Conservation (phyloP, 2,113 vertebrate species). For the Cheilinus undulatus region DNA sequence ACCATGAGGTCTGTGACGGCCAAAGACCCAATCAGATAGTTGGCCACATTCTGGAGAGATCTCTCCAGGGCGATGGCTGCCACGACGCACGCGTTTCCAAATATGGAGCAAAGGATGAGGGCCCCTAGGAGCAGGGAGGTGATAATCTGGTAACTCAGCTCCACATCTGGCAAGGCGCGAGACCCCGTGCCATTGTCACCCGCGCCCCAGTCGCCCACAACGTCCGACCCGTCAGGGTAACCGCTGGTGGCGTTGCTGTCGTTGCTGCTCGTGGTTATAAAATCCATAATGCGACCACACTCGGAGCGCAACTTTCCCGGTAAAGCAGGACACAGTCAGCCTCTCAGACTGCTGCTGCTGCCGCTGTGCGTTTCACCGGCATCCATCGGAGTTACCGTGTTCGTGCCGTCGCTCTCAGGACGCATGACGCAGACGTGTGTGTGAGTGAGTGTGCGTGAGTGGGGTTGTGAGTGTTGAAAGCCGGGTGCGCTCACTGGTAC, state of each 20-base stretch:
- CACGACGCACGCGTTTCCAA: slow-evolving; percentile 96
- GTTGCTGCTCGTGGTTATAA: slow-evolving; percentile 79
- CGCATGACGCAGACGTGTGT: slow-evolving; percentile 80
- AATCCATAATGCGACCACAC: slow-evolving; percentile 74
- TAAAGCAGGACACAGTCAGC: slow-evolving; percentile 66
- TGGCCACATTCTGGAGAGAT: slow-evolving; percentile 97
- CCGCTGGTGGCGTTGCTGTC: slow-evolving; percentile 85
- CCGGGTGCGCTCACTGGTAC: slow-evolving; percentile 73
- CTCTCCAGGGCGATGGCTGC: slow-evolving; percentile 95
- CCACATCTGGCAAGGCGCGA: slow-evolving; percentile 78
- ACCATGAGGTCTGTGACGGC: slow-evolving; percentile 99
- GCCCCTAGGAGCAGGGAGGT: slow-evolving; percentile 91
- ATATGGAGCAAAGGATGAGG: slow-evolving; percentile 93
- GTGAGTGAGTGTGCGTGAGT: slow-evolving; percentile 30
- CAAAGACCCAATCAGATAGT: slow-evolving; percentile 97
- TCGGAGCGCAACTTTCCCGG: slow-evolving; percentile 62
- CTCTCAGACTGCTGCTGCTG: slow-evolving; percentile 60
- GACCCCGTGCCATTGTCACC: slow-evolving; percentile 74
- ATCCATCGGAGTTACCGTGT: slow-evolving; percentile 74
- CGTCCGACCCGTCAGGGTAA: slow-evolving; percentile 72
- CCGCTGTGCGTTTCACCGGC: slow-evolving; percentile 62
- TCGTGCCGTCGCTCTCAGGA: slow-evolving; percentile 75
- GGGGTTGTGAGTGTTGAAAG: slow-evolving; percentile 56
- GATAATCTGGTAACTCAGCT: slow-evolving; percentile 92
- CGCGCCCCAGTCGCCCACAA: slow-evolving; percentile 70